Percentiles rank a stretch among this genome's conserved stretches.
Evolutionary conservation across 2,888 invertebrate genomes (phyloP).

Genomic region (Branchellion lobata): DNA sequence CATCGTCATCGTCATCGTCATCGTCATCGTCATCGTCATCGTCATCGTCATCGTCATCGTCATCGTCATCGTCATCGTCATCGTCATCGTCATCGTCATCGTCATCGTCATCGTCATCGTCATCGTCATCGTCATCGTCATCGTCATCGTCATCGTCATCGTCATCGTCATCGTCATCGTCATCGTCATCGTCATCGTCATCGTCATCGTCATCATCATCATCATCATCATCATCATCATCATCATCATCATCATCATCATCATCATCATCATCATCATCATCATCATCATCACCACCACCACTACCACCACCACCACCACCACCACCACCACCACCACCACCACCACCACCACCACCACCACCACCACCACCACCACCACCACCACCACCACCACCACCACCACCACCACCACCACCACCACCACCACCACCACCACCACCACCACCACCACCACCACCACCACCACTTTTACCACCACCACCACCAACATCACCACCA

Average conservation of each 20-base stretch:
- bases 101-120: slow-evolving; percentile 46
- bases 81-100: slow-evolving; percentile 25
- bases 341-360: neutral
- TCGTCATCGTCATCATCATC: neutral
- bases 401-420: neutral
- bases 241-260: too few species aligned
- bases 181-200: slow-evolving; percentile 18
- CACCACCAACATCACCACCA: neutral
- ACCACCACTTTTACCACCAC: neutral
- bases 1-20: neutral
- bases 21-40: neutral
- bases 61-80: slow-evolving; percentile 27
- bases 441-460: neutral
- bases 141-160: slow-evolving; percentile 43
- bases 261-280: neutral
- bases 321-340: neutral
- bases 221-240: neutral
- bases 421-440: neutral
- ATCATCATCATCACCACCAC: neutral
- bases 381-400: neutral
- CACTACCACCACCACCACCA: neutral
- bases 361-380: neutral
- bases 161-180: slow-evolving; percentile 34
- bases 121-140: slow-evolving; percentile 48
- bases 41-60: slow-evolving; percentile 6